phyloP scores from a whole-genome alignment of 2,888 invertebrate species.

The Linnaemya tessellans region DNA sequence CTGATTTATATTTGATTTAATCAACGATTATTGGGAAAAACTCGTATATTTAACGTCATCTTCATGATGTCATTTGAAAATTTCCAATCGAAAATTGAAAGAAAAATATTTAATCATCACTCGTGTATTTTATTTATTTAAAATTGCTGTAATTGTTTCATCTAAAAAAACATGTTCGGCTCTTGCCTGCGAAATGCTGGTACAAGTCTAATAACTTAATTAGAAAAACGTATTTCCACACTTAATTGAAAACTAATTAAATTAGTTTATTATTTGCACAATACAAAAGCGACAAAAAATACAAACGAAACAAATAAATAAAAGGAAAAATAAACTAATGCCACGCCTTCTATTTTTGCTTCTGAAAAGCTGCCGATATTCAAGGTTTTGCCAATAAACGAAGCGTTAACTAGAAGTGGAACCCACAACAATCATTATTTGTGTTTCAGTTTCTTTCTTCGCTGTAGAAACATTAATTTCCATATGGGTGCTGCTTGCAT shows the following conservation, averaged over 20 bases:
- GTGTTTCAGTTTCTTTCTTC: conserved; percentile 24
- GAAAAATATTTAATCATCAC: conserved; percentile 57
- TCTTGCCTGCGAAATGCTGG: background rate
- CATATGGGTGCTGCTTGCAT: conserved; percentile 49
- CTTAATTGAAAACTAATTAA: conserved; percentile 72
- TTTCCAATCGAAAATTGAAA: conserved; percentile 34
- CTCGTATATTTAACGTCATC: conserved; percentile 1
- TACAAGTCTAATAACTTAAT: conserved; percentile 62
- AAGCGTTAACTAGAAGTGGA: conserved; percentile 59
- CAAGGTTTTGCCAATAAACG: conserved; percentile 67
- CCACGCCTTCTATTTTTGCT: conserved; percentile 61
- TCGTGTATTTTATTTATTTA: conserved; percentile 23
- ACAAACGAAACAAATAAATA: conserved; percentile 21
- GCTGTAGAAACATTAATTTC: conserved; percentile 35
- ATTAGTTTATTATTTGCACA: conserved; percentile 68
- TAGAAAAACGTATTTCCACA: conserved; percentile 73
- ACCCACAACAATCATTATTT: conserved; percentile 18
- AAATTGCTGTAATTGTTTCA: conserved; percentile 1
- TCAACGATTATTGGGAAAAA: background rate
- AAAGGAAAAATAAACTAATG: conserved; percentile 33
- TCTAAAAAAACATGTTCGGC: conserved; percentile 12
- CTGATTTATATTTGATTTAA: conserved; percentile 27
- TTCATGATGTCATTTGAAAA: conserved; percentile 69
- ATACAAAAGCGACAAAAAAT: conserved; percentile 3
- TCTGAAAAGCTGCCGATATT: conserved; percentile 53